Percentiles rank a stretch among this genome's conserved stretches.
phyloP scores from a whole-genome alignment of 2,797 vertebrate genomes.

The Anguilla obscura region DNA sequence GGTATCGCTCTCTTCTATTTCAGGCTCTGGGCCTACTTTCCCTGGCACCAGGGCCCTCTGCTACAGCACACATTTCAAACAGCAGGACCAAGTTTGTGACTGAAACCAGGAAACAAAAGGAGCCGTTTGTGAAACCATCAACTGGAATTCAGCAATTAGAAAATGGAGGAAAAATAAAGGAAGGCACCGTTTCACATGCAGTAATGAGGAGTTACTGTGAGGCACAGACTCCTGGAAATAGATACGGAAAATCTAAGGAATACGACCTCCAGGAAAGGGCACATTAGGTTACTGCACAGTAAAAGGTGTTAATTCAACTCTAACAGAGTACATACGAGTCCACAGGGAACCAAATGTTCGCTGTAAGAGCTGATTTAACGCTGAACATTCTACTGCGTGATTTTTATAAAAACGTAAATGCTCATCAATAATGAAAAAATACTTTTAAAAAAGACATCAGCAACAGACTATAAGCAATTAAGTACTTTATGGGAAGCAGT shows the following conservation, averaged over 20 bases:
- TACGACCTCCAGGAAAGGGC: neutral
- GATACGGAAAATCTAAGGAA: neutral
- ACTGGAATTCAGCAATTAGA: neutral
- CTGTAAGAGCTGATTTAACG: no score
- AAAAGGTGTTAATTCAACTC: no score
- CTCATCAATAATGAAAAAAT: neutral
- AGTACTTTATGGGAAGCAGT: neutral
- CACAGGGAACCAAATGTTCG: no score
- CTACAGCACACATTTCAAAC: slow-evolving; percentile 67
- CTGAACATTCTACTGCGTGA: no score
- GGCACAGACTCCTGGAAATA: neutral
- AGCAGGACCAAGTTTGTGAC: slow-evolving; percentile 52
- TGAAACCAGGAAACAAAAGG: neutral
- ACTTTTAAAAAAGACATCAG: neutral
- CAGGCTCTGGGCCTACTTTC: slow-evolving; percentile 67
- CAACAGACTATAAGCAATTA: neutral
- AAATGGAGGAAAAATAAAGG: neutral
- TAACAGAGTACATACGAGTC: no score
- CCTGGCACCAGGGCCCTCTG: slow-evolving; percentile 54
- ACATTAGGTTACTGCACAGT: neutral
- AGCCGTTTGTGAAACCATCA: neutral
- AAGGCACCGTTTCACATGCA: neutral
- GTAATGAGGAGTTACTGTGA: neutral
- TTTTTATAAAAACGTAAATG: neutral
- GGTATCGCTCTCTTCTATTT: slow-evolving; percentile 66